Evolutionary conservation across 1,140 invertebrate genomes (phyloP), one percentile per base, ranked within the genome.

Genomic region (Venustaconcha ellipsiformis): DNA sequence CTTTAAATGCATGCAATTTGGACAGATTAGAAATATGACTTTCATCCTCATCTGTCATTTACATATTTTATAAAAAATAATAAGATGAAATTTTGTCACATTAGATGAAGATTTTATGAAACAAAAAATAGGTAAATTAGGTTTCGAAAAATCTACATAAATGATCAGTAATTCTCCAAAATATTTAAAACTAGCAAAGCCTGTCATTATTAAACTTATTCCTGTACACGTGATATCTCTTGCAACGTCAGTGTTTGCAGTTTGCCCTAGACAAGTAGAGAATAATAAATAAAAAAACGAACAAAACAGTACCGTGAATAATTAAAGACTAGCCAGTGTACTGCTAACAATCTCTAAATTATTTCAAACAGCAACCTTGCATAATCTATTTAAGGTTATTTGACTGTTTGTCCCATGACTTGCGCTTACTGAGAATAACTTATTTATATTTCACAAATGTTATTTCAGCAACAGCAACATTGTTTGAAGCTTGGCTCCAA

Each of bases 111-210:
- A 30, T 12, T 78, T 73, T 67, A 20, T 78, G 26, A 72, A 58
- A 60, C 58, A 73, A 66, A 60, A 78, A 11, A 69, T 72, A 67
- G n/a, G 73, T 26, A 66, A 78, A 69, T 17, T 78, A n/a, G 18
- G 17, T 37, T 18, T 63, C 1, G 69, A 65, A 23, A 65, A 70
- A 14, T 60, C 30, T 17, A 67, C 57, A 26, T 63, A 55, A 13
- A 8, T 58, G n/a, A 26, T 30, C 23, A 57, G 14, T 17, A 30
- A 66, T 17, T 66, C 68, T 12, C n/a, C 66, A 30, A 70, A 69
- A 72, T 17, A 63, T 12, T 56, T 68, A 23, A 67, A 68, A 63
- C 57, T 62, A 11, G 26, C 30, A 67, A 62, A 72, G 72, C 58
- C 70, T 26, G 55, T 56, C 37, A 23, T 76, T 60, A 30, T 70